Conservation (phyloP, 2,888 invertebrate species). For the Torymus tubicola region DNA sequence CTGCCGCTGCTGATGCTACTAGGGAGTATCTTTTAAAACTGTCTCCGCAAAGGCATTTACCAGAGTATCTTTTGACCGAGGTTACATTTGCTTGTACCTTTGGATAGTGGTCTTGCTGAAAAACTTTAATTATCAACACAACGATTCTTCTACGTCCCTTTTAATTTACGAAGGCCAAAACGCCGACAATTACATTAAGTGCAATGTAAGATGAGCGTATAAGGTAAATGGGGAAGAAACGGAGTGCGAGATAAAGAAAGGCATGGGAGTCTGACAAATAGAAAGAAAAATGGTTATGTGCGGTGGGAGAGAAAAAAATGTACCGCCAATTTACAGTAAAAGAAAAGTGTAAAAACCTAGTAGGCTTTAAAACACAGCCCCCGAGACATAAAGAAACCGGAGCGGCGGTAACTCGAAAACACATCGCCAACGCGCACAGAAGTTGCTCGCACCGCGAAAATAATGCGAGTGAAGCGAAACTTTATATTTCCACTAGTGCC, state of each 20-base stretch:
- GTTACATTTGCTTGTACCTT: too few relatives aligned
- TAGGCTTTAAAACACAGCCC: constrained; percentile 57
- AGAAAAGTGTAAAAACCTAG: constrained; percentile 61
- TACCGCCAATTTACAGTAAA: constrained; percentile 67
- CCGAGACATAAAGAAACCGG: constrained; percentile 59
- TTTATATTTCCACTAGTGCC: constrained; percentile 56
- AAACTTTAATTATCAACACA: too few relatives aligned
- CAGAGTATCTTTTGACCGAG: background rate
- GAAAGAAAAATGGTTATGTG: constrained; percentile 52
- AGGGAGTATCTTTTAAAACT: constrained; percentile 44
- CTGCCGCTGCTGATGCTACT: constrained; percentile 13
- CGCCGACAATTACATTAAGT: too few relatives aligned
- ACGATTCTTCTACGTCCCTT: too few relatives aligned
- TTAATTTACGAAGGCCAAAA: too few relatives aligned
- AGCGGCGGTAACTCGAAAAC: constrained; percentile 56
- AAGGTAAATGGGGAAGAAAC: constrained; percentile 34
- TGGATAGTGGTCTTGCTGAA: too few relatives aligned
- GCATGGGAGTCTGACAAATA: constrained; percentile 33
- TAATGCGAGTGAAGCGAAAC: constrained; percentile 63
- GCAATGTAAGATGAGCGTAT: background rate
- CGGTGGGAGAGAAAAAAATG: constrained; percentile 50
- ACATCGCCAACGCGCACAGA: constrained; percentile 36
- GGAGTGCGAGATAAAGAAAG: constrained; percentile 25
- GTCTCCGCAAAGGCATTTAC: constrained; percentile 26
- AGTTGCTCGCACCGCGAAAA: constrained; percentile 57